A percentile compares a stretch with the other conserved stretches of the same genome.
These are phyloP conservation scores for Cyanoliseus patagonus DNA, from an alignment of 2,113 vertebrate genomes.

Conservation along the genomic window DNA sequence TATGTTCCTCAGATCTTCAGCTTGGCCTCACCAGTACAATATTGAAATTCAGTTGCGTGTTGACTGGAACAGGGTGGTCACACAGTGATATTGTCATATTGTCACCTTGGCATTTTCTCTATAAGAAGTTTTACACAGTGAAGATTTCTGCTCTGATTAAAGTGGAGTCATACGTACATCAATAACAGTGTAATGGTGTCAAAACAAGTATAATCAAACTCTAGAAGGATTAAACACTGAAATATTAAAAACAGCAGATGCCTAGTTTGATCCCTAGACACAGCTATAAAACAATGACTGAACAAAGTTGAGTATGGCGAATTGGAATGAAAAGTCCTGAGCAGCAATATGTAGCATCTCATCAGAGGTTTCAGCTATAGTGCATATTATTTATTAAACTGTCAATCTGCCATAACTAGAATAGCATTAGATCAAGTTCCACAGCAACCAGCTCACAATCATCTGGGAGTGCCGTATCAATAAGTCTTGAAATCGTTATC, in stretches of 20 bases:
- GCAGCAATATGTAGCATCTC: background rate
- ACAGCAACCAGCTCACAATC: slow-evolving; percentile 1
- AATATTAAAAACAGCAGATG: slow-evolving; percentile 53
- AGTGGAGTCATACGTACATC: background rate
- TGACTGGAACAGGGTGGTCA: background rate
- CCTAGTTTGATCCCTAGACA: slow-evolving; percentile 21
- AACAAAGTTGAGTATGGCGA: background rate
- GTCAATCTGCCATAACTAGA: background rate
- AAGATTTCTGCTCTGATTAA: slow-evolving; percentile 21
- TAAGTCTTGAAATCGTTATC: slow-evolving; percentile 35
- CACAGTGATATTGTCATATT: background rate
- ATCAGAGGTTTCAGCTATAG: slow-evolving; percentile 21
- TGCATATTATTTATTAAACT: slow-evolving; percentile 56
- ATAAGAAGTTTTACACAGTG: background rate
- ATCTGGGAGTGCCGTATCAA: background rate
- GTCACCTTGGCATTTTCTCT: background rate
- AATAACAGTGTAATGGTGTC: background rate
- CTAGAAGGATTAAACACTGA: slow-evolving; percentile 34
- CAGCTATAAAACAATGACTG: slow-evolving; percentile 28
- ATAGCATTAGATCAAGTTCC: background rate
- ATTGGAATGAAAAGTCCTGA: slow-evolving; percentile 18
- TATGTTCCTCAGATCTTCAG: background rate
- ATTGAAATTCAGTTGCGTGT: background rate
- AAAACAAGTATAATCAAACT: slow-evolving; percentile 37
- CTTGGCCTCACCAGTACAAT: background rate